Evolutionary conservation across 2,113 vertebrate species (phyloP), one percentile per base, ranked within the genome.

Genomic region (Tretioscincus oriximinensis): DNA sequence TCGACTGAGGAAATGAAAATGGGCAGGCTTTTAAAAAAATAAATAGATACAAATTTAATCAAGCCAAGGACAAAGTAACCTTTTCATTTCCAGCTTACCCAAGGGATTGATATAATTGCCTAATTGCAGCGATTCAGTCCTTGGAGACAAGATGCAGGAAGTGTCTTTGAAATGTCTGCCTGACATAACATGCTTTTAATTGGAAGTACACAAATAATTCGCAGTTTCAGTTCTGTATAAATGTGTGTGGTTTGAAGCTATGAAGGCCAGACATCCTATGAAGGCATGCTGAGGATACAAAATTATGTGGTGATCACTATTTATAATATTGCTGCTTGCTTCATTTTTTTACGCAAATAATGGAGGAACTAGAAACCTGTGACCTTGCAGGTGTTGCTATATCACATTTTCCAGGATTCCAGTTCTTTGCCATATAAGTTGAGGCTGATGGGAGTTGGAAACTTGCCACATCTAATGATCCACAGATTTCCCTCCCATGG

Each of bases 31-130:
- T 35, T 41, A 41, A 69, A 82, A 82, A 63, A 76, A 58, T 58
- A 69, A 45, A 70, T 49, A 78, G 22, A 73, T 66, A 78, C 76
- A 83, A 73, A 60, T 83, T 67, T 60, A 83, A 73, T 79, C 71
- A 84, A 74, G 28, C 28, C 7, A 41, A 78, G 18, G 16, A 35
- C 65, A 75, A 82, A 65, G 22, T 54, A 81, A 78, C 24, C 5
- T 76, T 82, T 81, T 72, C 4, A 68, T 81, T 79, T 83, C 72
- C 73, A 81, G 72, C 0, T 0, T 67, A 21, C 72, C 35, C 63
- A 74, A 35, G 71, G 73, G 86, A 88, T 26, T 31, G 63, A 61
- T 0, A 0, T 60, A 69, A 67, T 61, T 84, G 75, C 49, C n/a
- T 1, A 0, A 3, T 71, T 82, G 76, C 45, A 78, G 61, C 73